Evolutionary conservation across 2,113 vertebrate genomes (phyloP), one percentile per base, ranked within the genome.

Genomic region (Urocynchramus pylzowi): DNA sequence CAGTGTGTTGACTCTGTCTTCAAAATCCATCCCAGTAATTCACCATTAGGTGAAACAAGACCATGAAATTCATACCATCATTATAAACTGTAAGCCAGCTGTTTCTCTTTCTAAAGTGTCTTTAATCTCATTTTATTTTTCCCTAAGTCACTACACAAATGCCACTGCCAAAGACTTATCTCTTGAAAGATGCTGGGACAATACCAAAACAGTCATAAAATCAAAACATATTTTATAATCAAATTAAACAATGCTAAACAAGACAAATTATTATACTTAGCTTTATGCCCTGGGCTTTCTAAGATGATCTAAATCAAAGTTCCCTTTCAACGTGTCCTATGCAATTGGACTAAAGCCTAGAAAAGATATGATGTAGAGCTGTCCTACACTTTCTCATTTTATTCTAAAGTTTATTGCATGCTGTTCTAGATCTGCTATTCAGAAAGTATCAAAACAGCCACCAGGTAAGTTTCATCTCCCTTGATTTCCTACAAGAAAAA

Each of bases 221-320:
- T 54, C 47, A 52, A 88, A 90, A 74, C 35, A 52, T 93, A 95
- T 39, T 74, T 96, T 87, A 95, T 87, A 90, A 96, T 93, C 87
- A 96, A 90, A 87, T 93, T 93, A 93, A 79, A 84, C 61, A 84
- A 89, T 83, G 50, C 67, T 91, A 93, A 94, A 88, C 59, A 90
- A 94, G 87, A 88, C 30, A 84, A 95, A 74, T 80, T 3, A 88
- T 54, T 84, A 70, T 47, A 84, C 82, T 90, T 83, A 77, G 71
- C 59, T 85, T 93, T 88, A 59, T 31, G 27, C 75, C 33, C 13
- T 49, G 16, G 54, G 39, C 68, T 91, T 84, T 91, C 57, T 61
- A 93, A 91, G 50, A 61, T 41, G 10, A 59, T 74, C 42, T 90
- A 91, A 91, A 90, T 67, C 82, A 85, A 15, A 59, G 15, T 16